Evolutionary conservation across 2,113 vertebrate species (phyloP).

Genomic region (Pelobates fuscus): DNA sequence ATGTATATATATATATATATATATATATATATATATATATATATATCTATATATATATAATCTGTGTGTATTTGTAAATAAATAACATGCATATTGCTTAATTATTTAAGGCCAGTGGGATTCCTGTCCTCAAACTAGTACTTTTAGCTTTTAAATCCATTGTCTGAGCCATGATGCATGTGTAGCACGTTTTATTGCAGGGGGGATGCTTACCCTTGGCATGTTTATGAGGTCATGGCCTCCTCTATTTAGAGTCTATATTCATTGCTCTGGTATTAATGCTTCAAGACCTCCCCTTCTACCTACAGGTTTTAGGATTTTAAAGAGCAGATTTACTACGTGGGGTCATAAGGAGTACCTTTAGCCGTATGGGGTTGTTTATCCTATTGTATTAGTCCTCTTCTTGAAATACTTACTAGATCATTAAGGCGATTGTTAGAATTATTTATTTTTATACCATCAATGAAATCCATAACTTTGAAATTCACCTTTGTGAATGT

Average conservation of each 20-base stretch:
- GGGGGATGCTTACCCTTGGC: neutral
- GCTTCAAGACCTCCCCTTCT: neutral
- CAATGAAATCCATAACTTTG: no score
- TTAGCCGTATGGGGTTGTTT: neutral
- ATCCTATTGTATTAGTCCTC: neutral
- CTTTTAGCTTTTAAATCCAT: neutral
- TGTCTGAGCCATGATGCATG: neutral
- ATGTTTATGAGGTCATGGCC: slow-evolving; percentile 11
- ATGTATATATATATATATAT: no score
- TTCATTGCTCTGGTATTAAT: slow-evolving; percentile 17
- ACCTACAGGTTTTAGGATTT: neutral
- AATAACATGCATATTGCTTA: no score
- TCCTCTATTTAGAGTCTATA: neutral
- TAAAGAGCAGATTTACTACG: neutral
- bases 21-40: no score
- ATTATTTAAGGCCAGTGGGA: no score
- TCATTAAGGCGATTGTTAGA: no score
- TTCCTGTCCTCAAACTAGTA: neutral
- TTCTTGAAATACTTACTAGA: neutral
- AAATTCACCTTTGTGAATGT: no score
- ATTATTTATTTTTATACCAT: no score
- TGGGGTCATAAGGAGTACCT: neutral
- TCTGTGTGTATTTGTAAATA: no score
- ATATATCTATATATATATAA: no score
- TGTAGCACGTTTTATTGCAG: slow-evolving; percentile 16